phyloP scores from a whole-genome alignment of 2,113 vertebrate species.

The Cinclus mexicanus region DNA sequence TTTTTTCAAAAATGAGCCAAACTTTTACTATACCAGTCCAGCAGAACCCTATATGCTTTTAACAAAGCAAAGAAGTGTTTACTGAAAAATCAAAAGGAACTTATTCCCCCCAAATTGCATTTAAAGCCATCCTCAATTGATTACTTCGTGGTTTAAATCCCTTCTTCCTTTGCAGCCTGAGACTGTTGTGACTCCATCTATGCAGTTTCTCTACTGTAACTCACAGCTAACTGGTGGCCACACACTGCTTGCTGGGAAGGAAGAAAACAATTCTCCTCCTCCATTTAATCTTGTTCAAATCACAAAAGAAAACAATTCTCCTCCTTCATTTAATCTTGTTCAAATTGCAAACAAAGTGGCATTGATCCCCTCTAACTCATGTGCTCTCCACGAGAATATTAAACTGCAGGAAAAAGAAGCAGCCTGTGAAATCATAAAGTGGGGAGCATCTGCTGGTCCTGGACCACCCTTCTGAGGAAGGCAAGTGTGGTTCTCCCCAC shows the following conservation, averaged over 20 bases:
- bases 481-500: neutral
- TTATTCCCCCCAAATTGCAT: neutral
- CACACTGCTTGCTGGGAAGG: neutral
- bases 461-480: neutral
- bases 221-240: neutral
- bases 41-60: neutral
- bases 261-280: neutral
- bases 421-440: neutral
- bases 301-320: no score
- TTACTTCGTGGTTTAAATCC: neutral
- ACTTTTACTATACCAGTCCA: neutral
- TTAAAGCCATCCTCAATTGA: neutral
- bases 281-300: neutral
- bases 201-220: neutral
- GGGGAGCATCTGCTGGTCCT: neutral
- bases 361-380: neutral
- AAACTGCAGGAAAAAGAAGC: neutral
- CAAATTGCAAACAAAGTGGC: neutral
- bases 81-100: neutral
- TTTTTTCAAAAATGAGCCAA: neutral
- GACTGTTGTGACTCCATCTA: neutral
- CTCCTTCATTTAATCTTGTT: neutral
- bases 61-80: neutral
- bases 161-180: neutral
- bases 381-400: neutral